Evolutionary conservation across 2,888 invertebrate species (phyloP).

Genomic region (Heterodera filipjevi): DNA sequence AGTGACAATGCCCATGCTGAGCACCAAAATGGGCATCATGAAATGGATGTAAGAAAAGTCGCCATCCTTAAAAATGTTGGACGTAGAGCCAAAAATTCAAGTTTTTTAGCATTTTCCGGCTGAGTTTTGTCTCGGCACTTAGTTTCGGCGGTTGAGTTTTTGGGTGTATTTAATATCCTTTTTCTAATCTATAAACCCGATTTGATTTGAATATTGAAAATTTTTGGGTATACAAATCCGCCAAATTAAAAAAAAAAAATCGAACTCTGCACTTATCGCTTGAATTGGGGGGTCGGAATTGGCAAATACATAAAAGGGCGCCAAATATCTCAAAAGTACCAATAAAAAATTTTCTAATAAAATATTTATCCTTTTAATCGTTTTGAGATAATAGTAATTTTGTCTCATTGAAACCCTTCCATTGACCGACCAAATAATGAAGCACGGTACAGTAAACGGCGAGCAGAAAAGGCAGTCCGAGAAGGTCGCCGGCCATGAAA

Average conservation of each 20-base stretch:
- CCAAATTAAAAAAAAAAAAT: no score
- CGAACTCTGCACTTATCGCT: no score
- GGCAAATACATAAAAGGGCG: no score
- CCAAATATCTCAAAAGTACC: neutral
- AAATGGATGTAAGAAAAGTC: neutral
- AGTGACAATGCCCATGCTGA: neutral
- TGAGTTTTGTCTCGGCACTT: no score
- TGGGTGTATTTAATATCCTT: no score
- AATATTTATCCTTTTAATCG: no score
- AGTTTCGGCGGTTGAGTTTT: no score
- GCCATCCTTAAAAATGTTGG: neutral
- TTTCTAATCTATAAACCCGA: no score
- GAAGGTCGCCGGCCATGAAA: neutral
- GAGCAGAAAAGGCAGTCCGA: neutral
- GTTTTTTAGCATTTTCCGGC: neutral
- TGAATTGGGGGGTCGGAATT: no score
- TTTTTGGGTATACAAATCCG: no score
- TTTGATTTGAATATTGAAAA: no score
- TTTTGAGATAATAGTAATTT: no score
- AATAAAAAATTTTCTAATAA: neutral
- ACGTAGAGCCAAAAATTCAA: neutral
- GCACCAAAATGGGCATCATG: neutral
- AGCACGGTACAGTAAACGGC: neutral
- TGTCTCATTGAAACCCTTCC: neutral
- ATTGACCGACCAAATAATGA: neutral